These are phyloP conservation scores for Tenodera sinensis DNA, from an alignment of 2,888 invertebrate species.

Conservation along the genomic window DNA sequence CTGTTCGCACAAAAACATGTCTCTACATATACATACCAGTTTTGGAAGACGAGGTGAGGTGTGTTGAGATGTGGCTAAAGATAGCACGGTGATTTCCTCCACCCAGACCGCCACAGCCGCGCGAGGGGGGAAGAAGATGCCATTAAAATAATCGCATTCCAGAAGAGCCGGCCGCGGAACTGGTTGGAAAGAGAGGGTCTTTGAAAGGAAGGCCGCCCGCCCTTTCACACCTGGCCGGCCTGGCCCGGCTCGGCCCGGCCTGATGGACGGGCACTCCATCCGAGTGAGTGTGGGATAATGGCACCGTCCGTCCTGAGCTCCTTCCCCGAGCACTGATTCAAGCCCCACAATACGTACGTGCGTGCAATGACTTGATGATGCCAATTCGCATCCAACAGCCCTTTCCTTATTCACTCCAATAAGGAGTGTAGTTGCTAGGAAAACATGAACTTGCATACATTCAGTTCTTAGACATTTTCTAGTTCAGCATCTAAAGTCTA, in stretches of 20 bases:
- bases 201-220: neutral
- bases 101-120: neutral
- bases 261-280: neutral
- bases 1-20: neutral
- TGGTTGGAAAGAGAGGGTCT: neutral
- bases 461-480: no score
- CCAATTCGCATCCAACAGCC: no score
- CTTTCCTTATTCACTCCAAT: no score
- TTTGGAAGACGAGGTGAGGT: neutral
- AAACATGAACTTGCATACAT: no score
- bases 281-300: neutral
- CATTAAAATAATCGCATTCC: constrained; percentile 26
- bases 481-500: no score
- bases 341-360: no score
- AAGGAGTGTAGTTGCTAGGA: no score
- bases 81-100: neutral
- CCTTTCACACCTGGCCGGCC: constrained; percentile 25
- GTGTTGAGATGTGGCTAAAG: neutral
- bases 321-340: neutral
- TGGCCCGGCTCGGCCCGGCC: no score
- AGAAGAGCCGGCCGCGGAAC: neutral
- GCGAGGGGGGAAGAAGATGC: constrained; percentile 8
- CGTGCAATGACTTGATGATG: no score
- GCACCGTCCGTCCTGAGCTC: neutral
- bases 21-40: neutral